Conservation (phyloP, 1,140 invertebrate species). For the Caenorhabditis brenneri region DNA sequence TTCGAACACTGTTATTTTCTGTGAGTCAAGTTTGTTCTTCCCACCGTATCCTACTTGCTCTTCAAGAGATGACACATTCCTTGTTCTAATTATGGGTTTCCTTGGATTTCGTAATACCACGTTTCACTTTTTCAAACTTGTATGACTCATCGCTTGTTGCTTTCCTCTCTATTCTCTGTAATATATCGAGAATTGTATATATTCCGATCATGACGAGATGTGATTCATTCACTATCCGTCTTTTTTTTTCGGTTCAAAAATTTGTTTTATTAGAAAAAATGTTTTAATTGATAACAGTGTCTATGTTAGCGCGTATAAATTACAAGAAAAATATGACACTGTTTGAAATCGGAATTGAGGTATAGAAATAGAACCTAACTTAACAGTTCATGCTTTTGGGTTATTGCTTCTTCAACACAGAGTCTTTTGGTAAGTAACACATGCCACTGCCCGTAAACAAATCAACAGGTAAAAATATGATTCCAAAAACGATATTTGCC, state of each 20-base stretch:
- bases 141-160: neutral
- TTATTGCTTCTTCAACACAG: too few species aligned
- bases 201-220: constrained; percentile 19
- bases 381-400: neutral
- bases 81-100: neutral
- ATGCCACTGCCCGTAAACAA: neutral
- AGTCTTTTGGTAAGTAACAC: too few species aligned
- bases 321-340: too few species aligned
- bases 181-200: constrained; percentile 23
- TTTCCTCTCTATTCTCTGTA: neutral
- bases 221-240: constrained; percentile 4
- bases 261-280: neutral
- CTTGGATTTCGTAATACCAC: neutral
- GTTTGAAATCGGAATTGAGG: too few species aligned
- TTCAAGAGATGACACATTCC: neutral
- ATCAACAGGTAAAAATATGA: neutral
- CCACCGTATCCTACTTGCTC: too few species aligned
- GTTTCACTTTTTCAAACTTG: neutral
- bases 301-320: too few species aligned
- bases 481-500: neutral
- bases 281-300: neutral
- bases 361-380: too few species aligned
- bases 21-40: too few species aligned
- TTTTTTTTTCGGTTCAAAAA: constrained; percentile 19
- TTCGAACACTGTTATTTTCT: too few species aligned